phyloP scores from a whole-genome alignment of 2,113 vertebrate genomes.

The Brienomyrus brachyistius region DNA sequence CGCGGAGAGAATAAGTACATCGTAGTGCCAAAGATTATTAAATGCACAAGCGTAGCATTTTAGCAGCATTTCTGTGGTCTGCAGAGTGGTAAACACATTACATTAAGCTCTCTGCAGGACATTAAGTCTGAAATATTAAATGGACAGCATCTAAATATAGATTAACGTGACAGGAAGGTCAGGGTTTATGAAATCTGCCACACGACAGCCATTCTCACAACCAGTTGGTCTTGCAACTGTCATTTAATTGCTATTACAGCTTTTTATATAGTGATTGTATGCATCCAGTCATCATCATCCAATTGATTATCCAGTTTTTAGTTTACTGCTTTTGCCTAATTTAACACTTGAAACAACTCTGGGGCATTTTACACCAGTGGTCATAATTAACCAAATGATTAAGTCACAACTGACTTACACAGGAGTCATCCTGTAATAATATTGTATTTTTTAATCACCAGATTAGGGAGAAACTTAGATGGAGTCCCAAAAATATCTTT shows the following conservation, averaged over 20 bases:
- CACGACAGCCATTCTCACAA: background rate
- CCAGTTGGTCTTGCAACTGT: background rate
- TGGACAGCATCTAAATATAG: conserved; percentile 11
- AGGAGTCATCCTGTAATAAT: background rate
- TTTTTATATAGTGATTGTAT: background rate
- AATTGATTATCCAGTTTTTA: background rate
- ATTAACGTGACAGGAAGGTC: background rate
- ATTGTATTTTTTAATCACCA: background rate
- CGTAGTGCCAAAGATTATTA: conserved; percentile 1
- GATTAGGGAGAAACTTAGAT: background rate
- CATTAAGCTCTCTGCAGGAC: conserved; percentile 11
- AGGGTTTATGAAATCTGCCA: background rate
- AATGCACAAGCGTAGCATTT: background rate
- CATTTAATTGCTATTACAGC: background rate
- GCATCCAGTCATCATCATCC: background rate
- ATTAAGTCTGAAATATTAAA: conserved; percentile 21
- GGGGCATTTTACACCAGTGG: background rate
- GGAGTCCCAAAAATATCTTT: background rate
- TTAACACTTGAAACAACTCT: background rate
- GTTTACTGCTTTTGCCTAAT: too few species aligned
- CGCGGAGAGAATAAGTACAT: conserved; percentile 24
- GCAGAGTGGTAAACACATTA: conserved; percentile 14
- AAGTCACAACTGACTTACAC: background rate
- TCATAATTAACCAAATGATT: background rate
- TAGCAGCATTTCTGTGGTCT: background rate